Percentiles rank a stretch among this genome's conserved stretches.
Conservation (phyloP, 2,888 invertebrate genomes). For the Lapara coniferarum region DNA sequence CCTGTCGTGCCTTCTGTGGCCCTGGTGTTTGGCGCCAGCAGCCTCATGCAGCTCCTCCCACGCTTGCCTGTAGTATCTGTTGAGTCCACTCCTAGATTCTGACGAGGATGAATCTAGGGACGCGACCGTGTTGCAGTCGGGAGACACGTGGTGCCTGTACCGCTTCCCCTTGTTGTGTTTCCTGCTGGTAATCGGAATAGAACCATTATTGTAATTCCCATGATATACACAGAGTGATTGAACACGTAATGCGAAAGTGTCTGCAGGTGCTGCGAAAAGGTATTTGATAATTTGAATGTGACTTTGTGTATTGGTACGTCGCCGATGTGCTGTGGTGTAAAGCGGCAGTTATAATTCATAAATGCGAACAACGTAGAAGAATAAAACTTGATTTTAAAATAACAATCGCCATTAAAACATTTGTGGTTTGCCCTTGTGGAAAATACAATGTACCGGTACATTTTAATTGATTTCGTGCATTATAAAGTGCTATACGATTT, state of each 20-base stretch:
- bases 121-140: slow-evolving; percentile 95
- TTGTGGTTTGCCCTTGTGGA: no score
- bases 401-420: no score
- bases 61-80: slow-evolving; percentile 94
- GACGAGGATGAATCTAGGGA: slow-evolving; percentile 95
- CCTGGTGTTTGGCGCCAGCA: slow-evolving; percentile 83
- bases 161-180: slow-evolving; percentile 90
- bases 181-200: slow-evolving; percentile 50
- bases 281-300: background rate
- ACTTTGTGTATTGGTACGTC: background rate
- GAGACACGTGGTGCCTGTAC: slow-evolving; percentile 93
- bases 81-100: slow-evolving; percentile 92
- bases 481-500: background rate
- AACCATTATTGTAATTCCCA: background rate
- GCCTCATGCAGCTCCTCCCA: slow-evolving; percentile 97
- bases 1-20: slow-evolving; percentile 68
- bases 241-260: background rate
- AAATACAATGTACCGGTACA: background rate
- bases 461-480: background rate
- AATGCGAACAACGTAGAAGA: no score
- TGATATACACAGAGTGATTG: slow-evolving; percentile 29
- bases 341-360: no score
- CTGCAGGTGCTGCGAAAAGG: background rate
- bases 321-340: background rate
- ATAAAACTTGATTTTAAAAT: no score